Evolutionary conservation across 2,888 invertebrate genomes (phyloP), one percentile per base, ranked within the genome.

Genomic region (Peribatodes rhomboidaria): DNA sequence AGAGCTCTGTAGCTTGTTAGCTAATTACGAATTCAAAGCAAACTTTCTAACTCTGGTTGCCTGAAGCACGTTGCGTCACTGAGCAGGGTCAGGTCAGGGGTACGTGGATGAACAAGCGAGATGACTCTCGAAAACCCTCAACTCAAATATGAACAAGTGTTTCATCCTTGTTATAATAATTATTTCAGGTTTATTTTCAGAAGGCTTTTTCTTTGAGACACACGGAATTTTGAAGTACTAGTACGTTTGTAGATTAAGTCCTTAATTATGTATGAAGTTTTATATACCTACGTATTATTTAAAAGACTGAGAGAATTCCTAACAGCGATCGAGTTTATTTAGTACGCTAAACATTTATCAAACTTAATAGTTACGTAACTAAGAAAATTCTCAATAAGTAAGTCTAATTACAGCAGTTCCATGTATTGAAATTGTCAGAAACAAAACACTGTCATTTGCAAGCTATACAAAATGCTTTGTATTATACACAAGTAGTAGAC

Each of bases 1-100:
- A 27, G 41, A 49, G 53, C 58, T 58, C 50, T 27, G 27, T 27
- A 27, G 27, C 6, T 6, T 62, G 58, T 63, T 59, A 16, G 39
- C 52, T 50, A 63, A 67, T 69, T 66, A 65, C 61, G 37, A 49
- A 71, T 65, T 62, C 66, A 61, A 58, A 62, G 60, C 49, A 61
- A 69, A 65, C 65, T 67, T 54, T 66, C 42, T 50, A 58, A 49
- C 54, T 47, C 41, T 52, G 53, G 46, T 11, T 31, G 16, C 35
- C 35, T 44, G 58, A 61, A 16, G 44, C 35, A 11, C 50, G 54
- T 60, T 63, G 18, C 52, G 46, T 47, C 53, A 67, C 46, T 37
- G 49, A 55, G 60, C 60, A 63, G 46, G 65, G 63, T 65, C 61
- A 63, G 65, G 63, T 65, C 61, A 63, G 27, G 49, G 33, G 14